Percentiles rank a stretch among this genome's conserved stretches.
These are phyloP conservation scores for Xiphorhynchus elegans DNA, from an alignment of 2,113 vertebrate genomes.

Conservation along the genomic window DNA sequence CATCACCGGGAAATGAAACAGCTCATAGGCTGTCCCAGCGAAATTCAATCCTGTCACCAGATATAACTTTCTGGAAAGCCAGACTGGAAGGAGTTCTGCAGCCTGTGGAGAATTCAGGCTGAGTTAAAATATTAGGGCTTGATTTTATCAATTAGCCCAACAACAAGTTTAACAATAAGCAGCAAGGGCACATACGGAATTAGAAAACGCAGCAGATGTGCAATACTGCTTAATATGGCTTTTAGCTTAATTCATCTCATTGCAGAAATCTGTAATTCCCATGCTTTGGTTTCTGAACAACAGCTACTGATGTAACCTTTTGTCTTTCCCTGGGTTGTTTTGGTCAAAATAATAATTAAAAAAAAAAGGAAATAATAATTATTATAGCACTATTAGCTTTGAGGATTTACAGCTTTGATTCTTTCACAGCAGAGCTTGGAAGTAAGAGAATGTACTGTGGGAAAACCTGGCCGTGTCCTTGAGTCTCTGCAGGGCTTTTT, in stretches of 20 bases:
- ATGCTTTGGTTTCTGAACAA: neutral
- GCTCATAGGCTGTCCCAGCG: neutral
- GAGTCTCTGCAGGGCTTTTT: neutral
- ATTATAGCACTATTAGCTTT: neutral
- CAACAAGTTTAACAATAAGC: neutral
- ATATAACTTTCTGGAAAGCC: neutral
- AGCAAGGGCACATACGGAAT: neutral
- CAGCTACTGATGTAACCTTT: neutral
- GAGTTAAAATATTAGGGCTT: neutral
- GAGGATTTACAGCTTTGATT: conserved; percentile 20
- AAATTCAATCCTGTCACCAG: neutral
- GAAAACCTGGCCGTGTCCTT: neutral
- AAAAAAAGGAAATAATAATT: neutral
- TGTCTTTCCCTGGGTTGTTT: neutral
- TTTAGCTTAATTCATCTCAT: conserved; percentile 44
- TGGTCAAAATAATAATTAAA: neutral
- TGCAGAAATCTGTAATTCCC: conserved; percentile 40
- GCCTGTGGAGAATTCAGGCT: neutral
- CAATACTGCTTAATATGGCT: conserved; percentile 36
- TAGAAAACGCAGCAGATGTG: conserved; percentile 26
- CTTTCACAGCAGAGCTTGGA: neutral
- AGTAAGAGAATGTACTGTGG: neutral
- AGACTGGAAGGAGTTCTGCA: neutral
- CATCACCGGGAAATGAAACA: neutral
- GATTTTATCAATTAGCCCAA: conserved; percentile 4